Evolutionary conservation across 2,113 vertebrate species (phyloP).

Genomic region (Mastomys coucha): DNA sequence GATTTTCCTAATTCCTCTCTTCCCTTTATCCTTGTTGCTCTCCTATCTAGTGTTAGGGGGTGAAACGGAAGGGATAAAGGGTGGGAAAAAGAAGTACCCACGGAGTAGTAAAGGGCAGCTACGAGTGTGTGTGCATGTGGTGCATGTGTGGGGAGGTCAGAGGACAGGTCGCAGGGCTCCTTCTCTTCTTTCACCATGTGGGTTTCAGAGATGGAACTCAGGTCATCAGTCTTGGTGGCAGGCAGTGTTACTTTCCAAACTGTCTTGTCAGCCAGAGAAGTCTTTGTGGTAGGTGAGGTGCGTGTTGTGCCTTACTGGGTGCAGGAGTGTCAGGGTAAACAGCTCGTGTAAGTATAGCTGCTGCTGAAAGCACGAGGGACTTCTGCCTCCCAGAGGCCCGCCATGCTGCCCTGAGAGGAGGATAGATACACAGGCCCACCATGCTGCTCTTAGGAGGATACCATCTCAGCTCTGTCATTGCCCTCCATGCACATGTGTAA

Average conservation of each 20-base stretch:
- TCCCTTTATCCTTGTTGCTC: too few relatives aligned
- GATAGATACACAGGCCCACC: not conserved
- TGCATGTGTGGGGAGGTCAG: not conserved
- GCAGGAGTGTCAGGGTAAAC: not conserved
- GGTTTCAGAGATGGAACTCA: not conserved
- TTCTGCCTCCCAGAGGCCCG: not conserved
- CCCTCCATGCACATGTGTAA: too few relatives aligned
- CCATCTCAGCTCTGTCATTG: not conserved
- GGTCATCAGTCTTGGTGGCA: not conserved
- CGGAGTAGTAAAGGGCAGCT: too few relatives aligned
- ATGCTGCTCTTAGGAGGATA: not conserved
- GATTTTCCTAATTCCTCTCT: too few relatives aligned
- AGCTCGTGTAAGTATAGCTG: not conserved
- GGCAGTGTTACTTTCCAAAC: not conserved
- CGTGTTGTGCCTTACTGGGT: not conserved
- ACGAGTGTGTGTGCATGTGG: rapidly evolving
- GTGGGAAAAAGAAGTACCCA: too few relatives aligned
- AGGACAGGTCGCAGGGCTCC: not conserved
- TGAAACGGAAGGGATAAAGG: too few relatives aligned
- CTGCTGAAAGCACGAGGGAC: not conserved
- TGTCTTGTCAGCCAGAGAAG: not conserved
- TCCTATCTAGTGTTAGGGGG: too few relatives aligned
- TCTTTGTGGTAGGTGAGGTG: not conserved
- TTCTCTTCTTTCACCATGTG: not conserved
- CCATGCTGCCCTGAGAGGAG: not conserved